These are phyloP conservation scores for Characodon lateralis DNA, from an alignment of 2,797 vertebrate genomes.

Conservation along the genomic window DNA sequence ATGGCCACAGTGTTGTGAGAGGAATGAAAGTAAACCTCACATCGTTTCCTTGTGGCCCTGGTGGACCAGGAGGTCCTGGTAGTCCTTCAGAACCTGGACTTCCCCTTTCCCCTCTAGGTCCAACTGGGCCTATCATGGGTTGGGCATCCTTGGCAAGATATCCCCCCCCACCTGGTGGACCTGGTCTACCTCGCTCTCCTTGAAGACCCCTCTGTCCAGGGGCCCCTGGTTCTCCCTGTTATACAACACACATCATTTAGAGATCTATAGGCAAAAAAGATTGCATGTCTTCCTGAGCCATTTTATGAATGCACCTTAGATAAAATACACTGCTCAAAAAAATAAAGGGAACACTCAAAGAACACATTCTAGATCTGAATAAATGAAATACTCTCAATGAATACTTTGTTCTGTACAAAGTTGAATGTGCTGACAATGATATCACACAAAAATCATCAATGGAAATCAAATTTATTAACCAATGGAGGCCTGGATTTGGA, in stretches of 20 bases:
- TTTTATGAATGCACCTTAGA: neutral
- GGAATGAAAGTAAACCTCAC: conserved; percentile 75
- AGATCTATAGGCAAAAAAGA: neutral
- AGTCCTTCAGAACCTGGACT: conserved; percentile 80
- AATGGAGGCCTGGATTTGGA: no score
- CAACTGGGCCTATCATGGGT: conserved; percentile 85
- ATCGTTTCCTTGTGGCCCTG: conserved; percentile 85
- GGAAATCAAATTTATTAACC: no score
- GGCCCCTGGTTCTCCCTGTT: conserved; percentile 89
- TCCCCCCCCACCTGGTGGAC: conserved; percentile 84
- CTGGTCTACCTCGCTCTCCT: conserved; percentile 92
- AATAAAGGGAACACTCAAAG: no score
- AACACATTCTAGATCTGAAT: no score
- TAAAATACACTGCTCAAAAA: neutral
- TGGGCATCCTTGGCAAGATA: conserved; percentile 86
- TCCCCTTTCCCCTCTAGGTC: conserved; percentile 91
- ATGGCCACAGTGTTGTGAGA: neutral
- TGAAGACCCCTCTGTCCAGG: conserved; percentile 84
- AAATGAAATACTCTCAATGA: no score
- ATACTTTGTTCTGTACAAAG: no score
- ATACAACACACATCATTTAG: neutral
- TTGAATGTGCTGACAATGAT: no score
- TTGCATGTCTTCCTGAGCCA: neutral
- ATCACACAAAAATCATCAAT: no score
- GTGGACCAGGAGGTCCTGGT: conserved; percentile 82